Evolutionary conservation across 2,888 invertebrate species (phyloP).

Genomic region (Hydraecia micacea): DNA sequence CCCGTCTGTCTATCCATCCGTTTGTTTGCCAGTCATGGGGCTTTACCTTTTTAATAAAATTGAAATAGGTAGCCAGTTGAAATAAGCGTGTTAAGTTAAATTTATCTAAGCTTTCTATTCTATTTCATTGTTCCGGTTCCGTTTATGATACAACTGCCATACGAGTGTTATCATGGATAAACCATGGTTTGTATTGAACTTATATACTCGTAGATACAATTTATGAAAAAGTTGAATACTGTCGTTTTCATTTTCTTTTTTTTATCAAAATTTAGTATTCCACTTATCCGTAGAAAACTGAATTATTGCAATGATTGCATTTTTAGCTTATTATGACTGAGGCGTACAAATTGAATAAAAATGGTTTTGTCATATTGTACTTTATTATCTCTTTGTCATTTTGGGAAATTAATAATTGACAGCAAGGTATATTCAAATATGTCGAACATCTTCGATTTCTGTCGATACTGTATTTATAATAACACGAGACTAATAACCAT

Average conservation of each 20-base stretch:
- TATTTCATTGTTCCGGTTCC: not conserved
- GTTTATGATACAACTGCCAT: not conserved
- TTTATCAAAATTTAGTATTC: not conserved
- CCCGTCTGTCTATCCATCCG: not conserved
- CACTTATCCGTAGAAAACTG: not conserved
- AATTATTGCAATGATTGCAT: not conserved
- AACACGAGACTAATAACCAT: slow-evolving; percentile 4
- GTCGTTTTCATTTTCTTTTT: not conserved
- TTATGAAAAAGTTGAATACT: not conserved
- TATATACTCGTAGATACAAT: not conserved
- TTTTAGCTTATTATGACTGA: not conserved
- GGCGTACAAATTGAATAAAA: not conserved
- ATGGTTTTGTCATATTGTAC: not conserved
- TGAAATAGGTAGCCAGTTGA: not conserved
- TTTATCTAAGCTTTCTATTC: not conserved
- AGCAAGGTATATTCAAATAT: not conserved
- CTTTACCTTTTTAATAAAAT: not conserved
- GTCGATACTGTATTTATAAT: not conserved
- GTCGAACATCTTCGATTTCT: no score
- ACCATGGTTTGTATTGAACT: not conserved
- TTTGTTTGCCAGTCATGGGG: not conserved
- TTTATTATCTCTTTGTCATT: not conserved
- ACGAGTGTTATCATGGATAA: not conserved
- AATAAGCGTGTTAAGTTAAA: not conserved
- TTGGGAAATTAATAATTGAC: not conserved